These are phyloP conservation scores for Thaumatotibia leucotreta DNA, from an alignment of 1,140 invertebrate species.

Conservation along the genomic window DNA sequence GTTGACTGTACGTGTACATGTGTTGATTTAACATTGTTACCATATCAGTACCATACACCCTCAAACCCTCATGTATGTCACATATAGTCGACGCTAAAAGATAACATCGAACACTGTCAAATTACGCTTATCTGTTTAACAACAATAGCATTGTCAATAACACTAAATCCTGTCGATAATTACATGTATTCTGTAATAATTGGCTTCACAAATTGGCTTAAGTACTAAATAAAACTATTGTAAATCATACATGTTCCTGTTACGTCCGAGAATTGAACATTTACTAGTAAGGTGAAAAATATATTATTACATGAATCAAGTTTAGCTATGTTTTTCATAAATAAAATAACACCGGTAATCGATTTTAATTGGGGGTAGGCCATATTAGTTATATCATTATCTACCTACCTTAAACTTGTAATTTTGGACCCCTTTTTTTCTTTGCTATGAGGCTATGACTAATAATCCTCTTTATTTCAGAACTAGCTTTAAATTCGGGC, in stretches of 20 bases:
- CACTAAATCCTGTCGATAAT: background rate
- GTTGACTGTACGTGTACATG: no score
- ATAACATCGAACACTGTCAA: background rate
- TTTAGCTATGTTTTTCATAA: no score
- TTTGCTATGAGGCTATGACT: no score
- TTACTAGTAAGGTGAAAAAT: no score
- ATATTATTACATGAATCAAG: no score
- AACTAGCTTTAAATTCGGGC: background rate
- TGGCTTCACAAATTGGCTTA: background rate
- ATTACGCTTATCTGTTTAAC: conserved; percentile 2
- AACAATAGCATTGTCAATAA: conserved; percentile 11
- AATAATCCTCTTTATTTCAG: background rate
- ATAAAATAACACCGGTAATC: no score
- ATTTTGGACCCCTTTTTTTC: no score
- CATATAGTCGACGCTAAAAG: background rate
- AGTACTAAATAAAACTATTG: background rate
- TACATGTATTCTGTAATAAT: conserved; percentile 1
- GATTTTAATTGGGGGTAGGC: no score
- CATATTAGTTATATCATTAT: no score
- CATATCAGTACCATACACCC: background rate
- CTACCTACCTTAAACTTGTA: no score
- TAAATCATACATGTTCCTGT: background rate
- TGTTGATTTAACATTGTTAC: no score
- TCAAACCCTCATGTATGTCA: background rate
- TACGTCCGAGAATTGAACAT: no score